Percentiles rank a stretch among this genome's conserved stretches.
These are phyloP conservation scores for Lepus europaeus DNA, from an alignment of 2,113 vertebrate genomes.

Conservation along the genomic window DNA sequence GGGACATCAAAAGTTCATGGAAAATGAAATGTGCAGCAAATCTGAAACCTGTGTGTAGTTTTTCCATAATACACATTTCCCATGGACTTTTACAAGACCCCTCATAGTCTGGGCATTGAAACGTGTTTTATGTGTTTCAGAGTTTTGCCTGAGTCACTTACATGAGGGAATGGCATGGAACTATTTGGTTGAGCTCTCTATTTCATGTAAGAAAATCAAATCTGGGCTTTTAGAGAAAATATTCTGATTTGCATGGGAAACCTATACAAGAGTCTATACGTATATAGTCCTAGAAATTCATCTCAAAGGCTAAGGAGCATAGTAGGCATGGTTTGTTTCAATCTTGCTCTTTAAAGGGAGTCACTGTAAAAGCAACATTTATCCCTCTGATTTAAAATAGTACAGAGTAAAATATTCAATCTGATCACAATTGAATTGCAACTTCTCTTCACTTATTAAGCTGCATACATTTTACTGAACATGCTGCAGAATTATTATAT, in stretches of 20 bases:
- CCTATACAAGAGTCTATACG: background rate
- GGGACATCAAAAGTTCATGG: too few relatives aligned
- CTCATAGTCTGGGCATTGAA: background rate
- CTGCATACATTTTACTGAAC: background rate
- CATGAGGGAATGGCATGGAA: background rate
- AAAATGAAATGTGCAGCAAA: too few relatives aligned
- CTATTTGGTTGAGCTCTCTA: conserved; percentile 5
- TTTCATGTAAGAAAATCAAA: conserved; percentile 28
- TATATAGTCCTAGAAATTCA: background rate
- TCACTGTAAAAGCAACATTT: background rate
- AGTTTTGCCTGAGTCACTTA: conserved; percentile 24
- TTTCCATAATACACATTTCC: too few relatives aligned
- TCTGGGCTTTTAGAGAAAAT: conserved; percentile 21
- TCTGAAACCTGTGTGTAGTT: too few relatives aligned
- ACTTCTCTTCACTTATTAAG: conserved; percentile 6
- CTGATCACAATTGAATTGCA: conserved; percentile 41
- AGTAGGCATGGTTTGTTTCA: background rate
- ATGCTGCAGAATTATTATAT: background rate
- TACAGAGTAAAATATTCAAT: background rate
- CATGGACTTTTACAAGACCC: too few relatives aligned
- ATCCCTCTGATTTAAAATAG: conserved; percentile 48
- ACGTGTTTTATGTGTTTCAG: background rate
- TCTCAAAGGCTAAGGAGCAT: background rate
- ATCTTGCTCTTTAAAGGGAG: background rate
- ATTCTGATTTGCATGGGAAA: conserved; percentile 36